Conservation (phyloP, 1,140 invertebrate genomes). For the Drosophila nigromelanica region DNA sequence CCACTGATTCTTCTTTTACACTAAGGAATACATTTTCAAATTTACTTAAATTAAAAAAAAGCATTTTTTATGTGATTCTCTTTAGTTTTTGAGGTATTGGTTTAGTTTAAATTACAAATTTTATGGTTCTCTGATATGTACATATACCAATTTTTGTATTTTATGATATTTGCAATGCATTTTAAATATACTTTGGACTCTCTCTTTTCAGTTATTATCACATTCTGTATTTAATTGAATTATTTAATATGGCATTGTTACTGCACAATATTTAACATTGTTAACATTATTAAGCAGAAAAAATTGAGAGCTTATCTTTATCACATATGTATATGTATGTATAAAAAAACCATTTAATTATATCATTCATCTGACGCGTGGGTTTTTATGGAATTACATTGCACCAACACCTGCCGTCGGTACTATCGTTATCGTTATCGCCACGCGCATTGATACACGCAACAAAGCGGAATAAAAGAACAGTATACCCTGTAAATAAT, state of each 20-base stretch:
- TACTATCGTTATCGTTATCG: constrained; percentile 23
- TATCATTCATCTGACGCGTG: constrained; percentile 22
- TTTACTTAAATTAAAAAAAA: too few species aligned
- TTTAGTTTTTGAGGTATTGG: too few species aligned
- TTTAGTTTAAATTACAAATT: too few species aligned
- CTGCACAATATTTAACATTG: constrained; percentile 11
- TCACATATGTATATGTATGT: constrained; percentile 5
- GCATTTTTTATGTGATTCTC: too few species aligned
- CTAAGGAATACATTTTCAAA: too few species aligned
- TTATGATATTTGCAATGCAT: too few species aligned
- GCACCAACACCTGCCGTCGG: constrained; percentile 27
- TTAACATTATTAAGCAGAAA: constrained; percentile 7
- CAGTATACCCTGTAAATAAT: too few species aligned
- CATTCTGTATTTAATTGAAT: background rate
- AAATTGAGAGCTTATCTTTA: constrained; percentile 17
- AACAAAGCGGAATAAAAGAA: background rate
- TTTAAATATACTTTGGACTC: too few species aligned
- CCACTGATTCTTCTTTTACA: too few species aligned
- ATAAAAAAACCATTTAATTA: background rate
- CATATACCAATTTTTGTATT: too few species aligned
- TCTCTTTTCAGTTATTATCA: too few species aligned
- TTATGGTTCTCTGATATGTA: too few species aligned
- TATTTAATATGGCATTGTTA: background rate
- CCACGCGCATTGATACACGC: background rate
- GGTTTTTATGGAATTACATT: constrained; percentile 19